Evolutionary conservation across 2,113 vertebrate genomes (phyloP).

Genomic region (Beaufortia kweichowensis): DNA sequence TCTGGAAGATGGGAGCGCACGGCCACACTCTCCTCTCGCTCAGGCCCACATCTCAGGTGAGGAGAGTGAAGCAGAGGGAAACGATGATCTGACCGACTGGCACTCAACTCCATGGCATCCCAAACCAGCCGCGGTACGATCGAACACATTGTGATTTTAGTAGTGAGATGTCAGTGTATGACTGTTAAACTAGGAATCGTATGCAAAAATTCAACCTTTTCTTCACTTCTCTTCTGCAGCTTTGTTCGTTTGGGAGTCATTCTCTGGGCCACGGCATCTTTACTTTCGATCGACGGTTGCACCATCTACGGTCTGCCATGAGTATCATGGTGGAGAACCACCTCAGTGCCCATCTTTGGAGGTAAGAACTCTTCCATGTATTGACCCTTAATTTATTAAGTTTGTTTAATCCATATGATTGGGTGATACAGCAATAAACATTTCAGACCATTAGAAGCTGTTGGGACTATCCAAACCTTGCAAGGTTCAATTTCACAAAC

Average conservation of each 20-base stretch:
- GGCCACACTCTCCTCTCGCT: conserved; percentile 74
- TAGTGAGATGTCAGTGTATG: no score
- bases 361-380: conserved; percentile 71
- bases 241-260: conserved; percentile 89
- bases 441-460: no score
- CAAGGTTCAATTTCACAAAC: no score
- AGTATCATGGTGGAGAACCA: conserved; percentile 90
- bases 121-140: conserved; percentile 82
- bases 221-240: conserved; percentile 71
- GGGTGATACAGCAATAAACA: no score
- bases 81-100: conserved; percentile 72
- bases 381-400: no score
- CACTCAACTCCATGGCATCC: conserved; percentile 79
- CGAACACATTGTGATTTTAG: neutral
- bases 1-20: conserved; percentile 67
- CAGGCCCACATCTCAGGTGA: conserved; percentile 82
- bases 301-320: conserved; percentile 86
- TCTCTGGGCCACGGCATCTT: conserved; percentile 83
- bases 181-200: no score
- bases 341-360: conserved; percentile 89
- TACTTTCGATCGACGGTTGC: conserved; percentile 86
- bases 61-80: conserved; percentile 83
- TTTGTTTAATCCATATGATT: no score
- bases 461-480: no score
- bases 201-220: no score